phyloP scores from a whole-genome alignment of 2,797 vertebrate genomes.

The Menidia menidia region DNA sequence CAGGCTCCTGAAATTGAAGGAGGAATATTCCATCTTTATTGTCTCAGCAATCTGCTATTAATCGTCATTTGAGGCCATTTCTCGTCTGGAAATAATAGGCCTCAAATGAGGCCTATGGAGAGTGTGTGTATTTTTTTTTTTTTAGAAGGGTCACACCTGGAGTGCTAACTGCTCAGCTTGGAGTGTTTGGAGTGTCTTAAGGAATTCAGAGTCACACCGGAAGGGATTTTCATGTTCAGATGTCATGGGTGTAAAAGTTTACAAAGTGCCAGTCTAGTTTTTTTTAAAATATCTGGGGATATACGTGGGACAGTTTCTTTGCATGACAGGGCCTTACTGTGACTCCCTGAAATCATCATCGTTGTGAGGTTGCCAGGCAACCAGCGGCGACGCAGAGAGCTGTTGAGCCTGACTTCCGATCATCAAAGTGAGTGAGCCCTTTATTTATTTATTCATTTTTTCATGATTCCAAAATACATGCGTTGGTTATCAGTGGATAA shows the following conservation, averaged over 20 bases:
- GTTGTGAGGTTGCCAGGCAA: slow-evolving; percentile 10
- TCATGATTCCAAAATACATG: neutral
- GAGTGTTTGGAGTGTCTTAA: no score
- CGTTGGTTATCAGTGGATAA: neutral
- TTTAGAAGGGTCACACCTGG: slow-evolving; percentile 32
- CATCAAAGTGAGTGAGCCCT: slow-evolving; percentile 1
- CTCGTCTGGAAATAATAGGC: neutral
- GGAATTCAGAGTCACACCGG: no score
- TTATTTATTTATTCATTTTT: neutral
- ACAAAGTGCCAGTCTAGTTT: neutral
- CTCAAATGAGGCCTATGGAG: neutral
- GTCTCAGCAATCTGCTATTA: neutral
- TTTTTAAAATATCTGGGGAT: neutral
- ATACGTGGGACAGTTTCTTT: neutral
- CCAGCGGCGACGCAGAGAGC: neutral
- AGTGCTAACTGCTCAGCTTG: slow-evolving; percentile 36
- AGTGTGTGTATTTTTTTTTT: no score
- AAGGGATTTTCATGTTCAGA: no score
- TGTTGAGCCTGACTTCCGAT: slow-evolving; percentile 6
- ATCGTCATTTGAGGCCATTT: neutral
- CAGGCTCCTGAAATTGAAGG: neutral
- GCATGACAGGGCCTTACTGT: slow-evolving; percentile 6
- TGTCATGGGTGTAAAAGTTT: no score
- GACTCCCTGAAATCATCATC: slow-evolving; percentile 7
- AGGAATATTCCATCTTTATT: neutral